Base-by-base conservation (phyloP, 2,797 vertebrate species). In the Urosaurus nigricauda region DNA sequence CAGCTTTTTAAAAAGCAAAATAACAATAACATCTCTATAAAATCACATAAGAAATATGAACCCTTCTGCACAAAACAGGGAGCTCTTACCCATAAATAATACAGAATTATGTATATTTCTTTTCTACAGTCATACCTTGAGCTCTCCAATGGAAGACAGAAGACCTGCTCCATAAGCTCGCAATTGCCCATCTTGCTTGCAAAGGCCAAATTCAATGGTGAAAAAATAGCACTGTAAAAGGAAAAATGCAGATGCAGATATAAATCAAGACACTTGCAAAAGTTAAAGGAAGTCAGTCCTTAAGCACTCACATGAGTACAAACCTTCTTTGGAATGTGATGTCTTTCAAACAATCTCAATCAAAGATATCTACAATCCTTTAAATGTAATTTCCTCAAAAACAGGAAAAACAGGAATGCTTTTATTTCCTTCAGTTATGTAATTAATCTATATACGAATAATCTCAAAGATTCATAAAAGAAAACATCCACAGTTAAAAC, bases 161-260 rank as follows among this genome's bases (percentile, higher is more conserved):
- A 99, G 96, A 12, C 99, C 99, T 4, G 99, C 99, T 51, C 99
- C 99, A 0, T 99, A 99, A 13, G 98, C 99, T 92, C 98, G 97
- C 29, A 99, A 95, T 14, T 99, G 98, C 75, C 98, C 98, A 14
- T 99, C 99, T 96, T 99, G 99, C 94, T 99, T 99, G 94, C 99
- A 99, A 88, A 99, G 97, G 81, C 98, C 99, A 92, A 99, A 99
- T 96, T 99, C 99, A 5, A 99, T 98, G 0, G 99, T 99, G 96
- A 99, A 99, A 97, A 99, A 99, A 94, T 99, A 99, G 95, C 99
- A 99, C 98, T 99, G 95, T 21, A 91, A 93, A 92, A 92, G 73
- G 85, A 5, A 43, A 79, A 29, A 75, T 74, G 79, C 5, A 91
- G 0, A 94, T 1, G 60, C 35, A 86, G 32, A 93, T 9, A 93